Evolutionary conservation across 2,888 invertebrate species (phyloP).

Genomic region (Nemotelus pantherinus): DNA sequence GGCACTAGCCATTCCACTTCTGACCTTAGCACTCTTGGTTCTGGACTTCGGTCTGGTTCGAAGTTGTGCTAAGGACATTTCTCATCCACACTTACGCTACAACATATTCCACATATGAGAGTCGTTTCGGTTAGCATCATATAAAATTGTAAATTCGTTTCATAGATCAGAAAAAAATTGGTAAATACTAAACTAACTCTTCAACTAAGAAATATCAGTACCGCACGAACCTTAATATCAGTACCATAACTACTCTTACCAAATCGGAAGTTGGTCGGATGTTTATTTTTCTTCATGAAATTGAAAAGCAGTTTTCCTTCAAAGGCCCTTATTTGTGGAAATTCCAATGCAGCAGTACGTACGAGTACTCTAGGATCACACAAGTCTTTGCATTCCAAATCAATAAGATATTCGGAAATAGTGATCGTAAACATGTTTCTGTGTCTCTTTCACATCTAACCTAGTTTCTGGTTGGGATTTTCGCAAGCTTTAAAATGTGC

Average conservation of each 20-base stretch:
- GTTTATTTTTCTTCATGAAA: not conserved
- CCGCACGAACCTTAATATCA: too few relatives aligned
- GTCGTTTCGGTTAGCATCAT: too few relatives aligned
- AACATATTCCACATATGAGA: too few relatives aligned
- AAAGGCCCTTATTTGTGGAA: slow-evolving; percentile 2
- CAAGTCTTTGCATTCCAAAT: not conserved
- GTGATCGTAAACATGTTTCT: slow-evolving; percentile 8
- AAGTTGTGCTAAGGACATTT: too few relatives aligned
- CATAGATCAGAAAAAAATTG: too few relatives aligned
- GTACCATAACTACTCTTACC: not conserved
- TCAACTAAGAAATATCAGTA: too few relatives aligned
- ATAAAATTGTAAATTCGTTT: too few relatives aligned
- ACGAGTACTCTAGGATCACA: not conserved
- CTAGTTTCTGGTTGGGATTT: slow-evolving; percentile 19
- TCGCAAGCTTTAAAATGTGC: not conserved
- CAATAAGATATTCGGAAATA: not conserved
- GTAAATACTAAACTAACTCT: too few relatives aligned
- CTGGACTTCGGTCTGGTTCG: too few relatives aligned
- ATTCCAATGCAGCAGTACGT: not conserved
- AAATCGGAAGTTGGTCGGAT: not conserved
- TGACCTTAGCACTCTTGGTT: too few relatives aligned
- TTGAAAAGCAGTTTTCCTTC: slow-evolving; percentile 15
- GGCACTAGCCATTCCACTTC: too few relatives aligned
- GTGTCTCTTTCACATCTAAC: slow-evolving; percentile 33
- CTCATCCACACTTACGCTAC: too few relatives aligned